Base-by-base conservation (phyloP, 64 coral and sea anemone species). In the Pocillopora verrucosa region DNA sequence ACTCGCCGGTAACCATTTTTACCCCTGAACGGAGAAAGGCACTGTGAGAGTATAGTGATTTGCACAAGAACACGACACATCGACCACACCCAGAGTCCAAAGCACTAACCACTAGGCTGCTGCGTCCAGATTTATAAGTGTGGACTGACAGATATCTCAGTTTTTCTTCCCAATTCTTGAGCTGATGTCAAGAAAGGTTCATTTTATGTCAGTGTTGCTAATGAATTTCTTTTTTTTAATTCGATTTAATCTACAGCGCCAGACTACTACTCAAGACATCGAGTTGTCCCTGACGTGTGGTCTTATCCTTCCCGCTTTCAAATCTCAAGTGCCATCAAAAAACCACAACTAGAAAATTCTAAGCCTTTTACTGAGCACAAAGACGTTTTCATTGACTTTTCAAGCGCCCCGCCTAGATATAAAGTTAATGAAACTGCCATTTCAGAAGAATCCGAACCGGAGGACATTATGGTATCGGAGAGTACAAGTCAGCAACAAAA, bases 261-360 rank as follows among this genome's bases (percentile, higher is more conserved):
- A 60, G 60, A 78, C 13, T 96, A 91, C 65, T 76, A 82, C 64
- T 87, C 84, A 36, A 88, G 13, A 13, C 95, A 96, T 87, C 91
- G 76, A 16, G 95, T 96, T 11, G 63, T 96, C 16, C 95, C 95
- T 6, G 95, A 96, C 35, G 82, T 89, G 15, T 96, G 95, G 95
- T 88, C 95, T 12, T 96, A 96, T 59, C 95, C 95, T 17, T 88
- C 91, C 16, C 82, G 60, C 61, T 86, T 87, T 58, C 75, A 87
- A 87, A 58, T 67, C 26, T 77, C 83, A 51, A 85, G 4, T 22
- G 11, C 41, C 13, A 68, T 19, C 35, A 85, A 38, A 17, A 70
- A 72, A 72, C 5, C 36, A 58, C 82, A 72, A 57, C 2, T 16
- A 22, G 64, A 85, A 15, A 85, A 12, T 36, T 20, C 15, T 12